Conservation (phyloP, 2,113 vertebrate species). For the Myotis brandtii region DNA sequence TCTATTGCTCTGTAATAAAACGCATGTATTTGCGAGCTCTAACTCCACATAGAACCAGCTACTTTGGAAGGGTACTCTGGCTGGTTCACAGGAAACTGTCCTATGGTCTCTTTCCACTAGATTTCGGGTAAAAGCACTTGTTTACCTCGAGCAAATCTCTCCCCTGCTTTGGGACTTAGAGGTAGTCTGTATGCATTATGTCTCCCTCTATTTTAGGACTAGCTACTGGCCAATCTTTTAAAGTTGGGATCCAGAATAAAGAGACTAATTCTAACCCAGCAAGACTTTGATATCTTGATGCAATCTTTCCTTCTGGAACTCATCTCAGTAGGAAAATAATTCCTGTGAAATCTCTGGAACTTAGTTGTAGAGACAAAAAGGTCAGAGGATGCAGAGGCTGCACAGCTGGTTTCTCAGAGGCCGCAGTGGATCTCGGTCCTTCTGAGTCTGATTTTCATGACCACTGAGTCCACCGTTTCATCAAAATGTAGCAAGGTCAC, state of each 20-base stretch:
- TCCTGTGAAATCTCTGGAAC: conserved; percentile 12
- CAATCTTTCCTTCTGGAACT: conserved; percentile 54
- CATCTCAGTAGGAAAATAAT: conserved; percentile 55
- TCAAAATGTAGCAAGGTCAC: conserved; percentile 51
- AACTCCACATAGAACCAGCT: neutral
- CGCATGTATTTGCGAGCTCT: neutral
- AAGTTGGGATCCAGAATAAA: conserved; percentile 54
- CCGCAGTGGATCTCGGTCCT: neutral
- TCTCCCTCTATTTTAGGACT: neutral
- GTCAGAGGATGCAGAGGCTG: neutral
- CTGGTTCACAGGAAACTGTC: conserved; percentile 21
- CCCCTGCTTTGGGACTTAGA: neutral
- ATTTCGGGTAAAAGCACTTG: neutral
- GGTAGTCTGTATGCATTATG: neutral
- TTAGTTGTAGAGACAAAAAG: neutral
- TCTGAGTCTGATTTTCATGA: conserved; percentile 50
- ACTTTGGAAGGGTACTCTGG: neutral
- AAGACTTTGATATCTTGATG: conserved; percentile 36
- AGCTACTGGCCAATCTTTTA: conserved; percentile 22
- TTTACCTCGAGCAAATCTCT: conserved; percentile 1
- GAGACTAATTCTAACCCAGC: conserved; percentile 1
- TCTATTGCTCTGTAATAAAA: neutral
- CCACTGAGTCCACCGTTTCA: neutral
- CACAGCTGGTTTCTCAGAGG: conserved; percentile 19
- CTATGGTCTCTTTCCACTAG: neutral